These are phyloP conservation scores for Tragelaphus scriptus DNA, from an alignment of 2,113 vertebrate species.

Conservation along the genomic window DNA sequence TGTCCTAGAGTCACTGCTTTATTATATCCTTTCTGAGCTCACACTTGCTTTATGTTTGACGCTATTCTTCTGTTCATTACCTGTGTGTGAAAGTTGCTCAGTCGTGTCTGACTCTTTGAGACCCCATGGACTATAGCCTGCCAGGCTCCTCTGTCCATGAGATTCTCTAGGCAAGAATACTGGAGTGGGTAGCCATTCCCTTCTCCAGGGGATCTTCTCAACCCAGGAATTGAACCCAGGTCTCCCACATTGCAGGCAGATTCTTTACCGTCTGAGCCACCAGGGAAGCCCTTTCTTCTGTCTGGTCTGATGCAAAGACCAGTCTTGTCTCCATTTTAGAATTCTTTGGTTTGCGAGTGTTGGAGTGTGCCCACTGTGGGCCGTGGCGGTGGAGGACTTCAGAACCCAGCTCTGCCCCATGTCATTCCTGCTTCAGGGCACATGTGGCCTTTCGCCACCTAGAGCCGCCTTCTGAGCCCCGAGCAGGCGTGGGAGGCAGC, in stretches of 20 bases:
- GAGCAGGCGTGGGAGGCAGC: background rate
- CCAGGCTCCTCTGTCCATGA: background rate
- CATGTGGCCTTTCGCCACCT: rapidly evolving
- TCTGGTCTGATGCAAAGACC: background rate
- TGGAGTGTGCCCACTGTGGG: background rate
- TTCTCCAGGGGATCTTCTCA: background rate
- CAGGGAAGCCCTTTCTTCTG: background rate
- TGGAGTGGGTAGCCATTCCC: background rate
- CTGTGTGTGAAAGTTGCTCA: background rate
- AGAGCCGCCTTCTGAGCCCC: background rate
- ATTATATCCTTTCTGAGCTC: background rate
- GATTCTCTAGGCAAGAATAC: background rate
- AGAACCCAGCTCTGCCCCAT: background rate
- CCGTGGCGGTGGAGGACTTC: background rate
- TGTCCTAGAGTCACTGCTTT: background rate
- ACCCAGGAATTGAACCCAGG: background rate
- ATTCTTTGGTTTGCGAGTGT: background rate
- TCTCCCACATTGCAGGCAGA: background rate
- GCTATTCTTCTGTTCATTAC: background rate
- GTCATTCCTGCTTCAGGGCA: background rate
- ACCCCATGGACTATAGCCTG: background rate
- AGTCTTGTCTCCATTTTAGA: background rate
- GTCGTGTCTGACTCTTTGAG: background rate
- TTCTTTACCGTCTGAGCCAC: background rate
- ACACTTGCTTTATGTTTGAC: rapidly evolving